Evolutionary conservation across 2,888 invertebrate species (phyloP).

Genomic region (Latrodectus elegans): DNA sequence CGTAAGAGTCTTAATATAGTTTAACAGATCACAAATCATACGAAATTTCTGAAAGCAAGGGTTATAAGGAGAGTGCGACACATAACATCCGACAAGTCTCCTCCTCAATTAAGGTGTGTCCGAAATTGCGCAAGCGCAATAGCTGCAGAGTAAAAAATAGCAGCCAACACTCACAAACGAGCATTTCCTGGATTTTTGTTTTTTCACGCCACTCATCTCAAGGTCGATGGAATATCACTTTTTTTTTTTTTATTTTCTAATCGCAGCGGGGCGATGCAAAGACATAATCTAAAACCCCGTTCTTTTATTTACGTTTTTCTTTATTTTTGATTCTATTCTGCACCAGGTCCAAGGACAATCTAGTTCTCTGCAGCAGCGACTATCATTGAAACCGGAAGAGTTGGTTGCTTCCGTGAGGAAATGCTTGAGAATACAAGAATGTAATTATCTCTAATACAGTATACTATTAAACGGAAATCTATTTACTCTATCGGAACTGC

Average conservation of each 20-base stretch:
- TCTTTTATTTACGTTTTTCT: background rate
- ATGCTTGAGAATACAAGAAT: no score
- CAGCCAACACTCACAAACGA: conserved; percentile 23
- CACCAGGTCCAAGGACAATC: conserved; percentile 12
- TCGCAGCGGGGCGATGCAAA: background rate
- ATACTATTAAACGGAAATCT: no score
- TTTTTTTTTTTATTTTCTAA: background rate
- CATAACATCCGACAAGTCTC: conserved; percentile 1
- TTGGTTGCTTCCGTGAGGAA: background rate
- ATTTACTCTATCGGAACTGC: no score
- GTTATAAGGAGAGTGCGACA: background rate
- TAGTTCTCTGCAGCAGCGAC: background rate
- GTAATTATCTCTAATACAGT: no score
- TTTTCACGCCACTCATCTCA: conserved; percentile 21
- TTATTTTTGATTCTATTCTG: background rate
- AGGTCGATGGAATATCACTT: conserved; percentile 42
- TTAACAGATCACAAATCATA: no score
- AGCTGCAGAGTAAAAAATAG: conserved; percentile 5
- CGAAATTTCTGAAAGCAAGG: no score
- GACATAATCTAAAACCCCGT: no score
- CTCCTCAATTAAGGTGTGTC: background rate
- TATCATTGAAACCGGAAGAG: background rate
- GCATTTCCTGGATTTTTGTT: conserved; percentile 52
- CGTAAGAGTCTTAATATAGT: no score
- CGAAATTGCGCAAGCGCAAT: conserved; percentile 39